Conservation (phyloP, 2,888 invertebrate species). For the Thymelicus acteon region DNA sequence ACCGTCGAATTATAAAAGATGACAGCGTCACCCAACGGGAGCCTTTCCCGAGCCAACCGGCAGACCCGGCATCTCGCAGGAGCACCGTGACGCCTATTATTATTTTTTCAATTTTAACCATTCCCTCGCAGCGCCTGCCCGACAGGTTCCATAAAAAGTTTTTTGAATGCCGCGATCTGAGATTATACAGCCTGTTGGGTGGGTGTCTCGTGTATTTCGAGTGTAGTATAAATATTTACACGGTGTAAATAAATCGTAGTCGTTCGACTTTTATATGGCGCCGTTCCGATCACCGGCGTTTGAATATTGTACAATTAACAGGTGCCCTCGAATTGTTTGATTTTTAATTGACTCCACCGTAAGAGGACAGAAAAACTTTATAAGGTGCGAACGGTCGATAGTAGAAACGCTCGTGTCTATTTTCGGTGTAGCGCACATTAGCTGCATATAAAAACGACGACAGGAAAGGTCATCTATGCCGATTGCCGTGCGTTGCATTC, state of each 20-base stretch:
- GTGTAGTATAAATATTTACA: slow-evolving; percentile 67
- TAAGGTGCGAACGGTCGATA: slow-evolving; percentile 28
- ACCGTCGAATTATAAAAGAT: slow-evolving; percentile 56
- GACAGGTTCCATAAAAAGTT: slow-evolving; percentile 59
- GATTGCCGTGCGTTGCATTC: slow-evolving; percentile 35
- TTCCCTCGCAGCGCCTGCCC: slow-evolving; percentile 60
- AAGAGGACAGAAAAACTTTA: slow-evolving; percentile 34
- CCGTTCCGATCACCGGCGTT: slow-evolving; percentile 58
- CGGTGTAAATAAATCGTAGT: slow-evolving; percentile 52
- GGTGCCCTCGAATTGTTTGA: slow-evolving; percentile 59
- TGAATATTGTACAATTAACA: slow-evolving; percentile 62
- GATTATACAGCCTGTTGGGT: slow-evolving; percentile 28
- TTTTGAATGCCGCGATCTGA: slow-evolving; percentile 47
- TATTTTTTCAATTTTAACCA: slow-evolving; percentile 64
- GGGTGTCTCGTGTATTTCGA: slow-evolving; percentile 35
- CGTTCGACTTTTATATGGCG: slow-evolving; percentile 67
- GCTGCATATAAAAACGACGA: slow-evolving; percentile 27
- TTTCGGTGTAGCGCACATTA: slow-evolving; percentile 14
- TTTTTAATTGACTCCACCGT: slow-evolving; percentile 50
- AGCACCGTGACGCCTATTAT: slow-evolving; percentile 60
- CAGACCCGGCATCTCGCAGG: not conserved
- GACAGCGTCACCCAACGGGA: slow-evolving; percentile 50
- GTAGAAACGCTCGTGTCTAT: slow-evolving; percentile 16
- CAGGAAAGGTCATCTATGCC: slow-evolving; percentile 32
- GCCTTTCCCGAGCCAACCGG: slow-evolving; percentile 54